phyloP scores from a whole-genome alignment of 2,113 vertebrate species.

The Struthidea cinerea region DNA sequence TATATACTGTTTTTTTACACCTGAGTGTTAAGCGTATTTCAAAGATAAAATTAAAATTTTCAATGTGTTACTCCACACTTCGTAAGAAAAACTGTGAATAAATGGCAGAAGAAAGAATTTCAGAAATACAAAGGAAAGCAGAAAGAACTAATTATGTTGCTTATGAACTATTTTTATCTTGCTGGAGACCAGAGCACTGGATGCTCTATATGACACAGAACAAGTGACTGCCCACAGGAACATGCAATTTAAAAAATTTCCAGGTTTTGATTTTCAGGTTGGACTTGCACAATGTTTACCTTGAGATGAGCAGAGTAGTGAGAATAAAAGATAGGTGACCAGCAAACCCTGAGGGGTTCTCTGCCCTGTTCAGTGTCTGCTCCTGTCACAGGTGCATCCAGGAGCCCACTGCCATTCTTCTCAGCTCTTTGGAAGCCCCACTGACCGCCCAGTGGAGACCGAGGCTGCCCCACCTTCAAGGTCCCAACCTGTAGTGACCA shows the following conservation, averaged over 20 bases:
- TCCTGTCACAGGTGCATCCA: background rate
- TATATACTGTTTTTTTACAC: background rate
- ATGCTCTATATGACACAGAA: background rate
- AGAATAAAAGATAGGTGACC: background rate
- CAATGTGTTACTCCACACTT: background rate
- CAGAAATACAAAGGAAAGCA: background rate
- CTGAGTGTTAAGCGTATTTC: background rate
- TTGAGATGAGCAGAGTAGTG: background rate
- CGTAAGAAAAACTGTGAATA: background rate
- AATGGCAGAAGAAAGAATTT: background rate
- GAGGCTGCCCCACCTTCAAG: background rate
- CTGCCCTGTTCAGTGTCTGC: background rate
- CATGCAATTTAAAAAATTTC: background rate
- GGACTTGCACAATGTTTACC: background rate
- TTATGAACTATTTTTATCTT: background rate
- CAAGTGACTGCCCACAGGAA: background rate
- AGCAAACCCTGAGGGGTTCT: background rate
- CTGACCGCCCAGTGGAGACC: rapidly evolving
- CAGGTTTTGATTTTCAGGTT: background rate
- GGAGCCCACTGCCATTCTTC: background rate
- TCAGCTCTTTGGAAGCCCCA: background rate
- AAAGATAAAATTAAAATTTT: background rate
- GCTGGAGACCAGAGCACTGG: background rate
- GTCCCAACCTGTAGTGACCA: background rate
- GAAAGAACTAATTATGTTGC: background rate